Conservation (phyloP, 2,797 vertebrate genomes). For the Alca torda region DNA sequence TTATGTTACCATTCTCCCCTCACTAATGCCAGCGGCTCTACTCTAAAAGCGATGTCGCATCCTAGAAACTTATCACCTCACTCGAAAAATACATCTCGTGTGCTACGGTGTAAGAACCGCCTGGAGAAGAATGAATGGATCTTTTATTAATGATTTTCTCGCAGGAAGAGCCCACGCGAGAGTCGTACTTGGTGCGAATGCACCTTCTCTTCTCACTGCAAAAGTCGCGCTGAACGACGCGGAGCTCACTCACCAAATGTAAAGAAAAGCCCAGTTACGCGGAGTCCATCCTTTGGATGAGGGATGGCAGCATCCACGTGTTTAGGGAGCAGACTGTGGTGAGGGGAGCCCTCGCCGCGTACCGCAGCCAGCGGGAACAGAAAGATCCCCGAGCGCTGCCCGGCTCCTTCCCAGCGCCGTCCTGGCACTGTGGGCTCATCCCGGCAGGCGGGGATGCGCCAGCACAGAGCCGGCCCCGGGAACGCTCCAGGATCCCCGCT, state of each 20-base stretch:
- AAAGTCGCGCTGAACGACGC: not conserved
- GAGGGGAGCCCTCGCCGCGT: no score
- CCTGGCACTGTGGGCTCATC: not conserved
- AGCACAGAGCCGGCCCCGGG: no score
- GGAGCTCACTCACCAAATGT: not conserved
- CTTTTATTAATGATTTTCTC: not conserved
- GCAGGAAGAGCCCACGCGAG: not conserved
- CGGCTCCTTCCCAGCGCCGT: fast-evolving
- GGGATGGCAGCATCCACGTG: not conserved
- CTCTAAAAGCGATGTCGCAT: slow-evolving; percentile 1
- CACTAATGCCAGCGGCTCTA: not conserved
- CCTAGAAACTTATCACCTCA: not conserved
- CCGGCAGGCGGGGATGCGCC: not conserved
- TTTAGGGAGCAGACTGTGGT: not conserved
- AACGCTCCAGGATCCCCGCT: not conserved
- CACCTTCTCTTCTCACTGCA: not conserved
- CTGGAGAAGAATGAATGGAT: not conserved
- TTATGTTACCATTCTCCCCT: slow-evolving; percentile 31
- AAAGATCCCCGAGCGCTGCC: not conserved
- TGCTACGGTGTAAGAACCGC: not conserved
- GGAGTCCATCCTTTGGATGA: not conserved
- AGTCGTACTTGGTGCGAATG: not conserved
- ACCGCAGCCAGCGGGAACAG: not conserved
- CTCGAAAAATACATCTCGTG: not conserved
- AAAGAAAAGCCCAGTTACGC: fast-evolving